phyloP scores from a whole-genome alignment of 2,888 invertebrate genomes.

The Dolomedes plantarius region DNA sequence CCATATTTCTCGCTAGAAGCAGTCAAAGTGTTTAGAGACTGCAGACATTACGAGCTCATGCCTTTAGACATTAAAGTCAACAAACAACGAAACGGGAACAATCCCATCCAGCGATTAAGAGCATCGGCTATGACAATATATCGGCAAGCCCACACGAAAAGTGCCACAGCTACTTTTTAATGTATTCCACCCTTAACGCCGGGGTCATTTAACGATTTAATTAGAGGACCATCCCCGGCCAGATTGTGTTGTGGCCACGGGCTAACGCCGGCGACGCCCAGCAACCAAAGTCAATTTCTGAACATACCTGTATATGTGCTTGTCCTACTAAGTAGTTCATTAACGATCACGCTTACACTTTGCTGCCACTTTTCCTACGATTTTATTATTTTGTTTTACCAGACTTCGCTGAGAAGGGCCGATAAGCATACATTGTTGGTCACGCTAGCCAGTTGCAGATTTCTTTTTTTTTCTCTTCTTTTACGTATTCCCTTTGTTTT shows the following conservation, averaged over 20 bases:
- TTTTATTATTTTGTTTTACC: constrained; percentile 21
- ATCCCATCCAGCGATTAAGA: no score
- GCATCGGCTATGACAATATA: no score
- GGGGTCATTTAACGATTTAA: constrained; percentile 34
- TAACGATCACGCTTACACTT: constrained; percentile 60
- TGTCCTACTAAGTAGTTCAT: constrained; percentile 70
- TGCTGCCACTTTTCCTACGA: constrained; percentile 23
- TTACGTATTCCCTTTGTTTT: constrained; percentile 5
- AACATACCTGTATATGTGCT: constrained; percentile 67
- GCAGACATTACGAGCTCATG: no score
- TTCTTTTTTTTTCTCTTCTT: not conserved
- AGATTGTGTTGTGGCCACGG: constrained; percentile 61
- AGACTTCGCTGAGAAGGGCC: constrained; percentile 22
- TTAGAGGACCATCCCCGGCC: constrained; percentile 54
- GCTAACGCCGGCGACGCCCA: constrained; percentile 59
- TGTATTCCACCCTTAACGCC: constrained; percentile 14
- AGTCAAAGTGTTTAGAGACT: no score
- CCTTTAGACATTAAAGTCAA: no score
- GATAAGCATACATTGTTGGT: constrained; percentile 60
- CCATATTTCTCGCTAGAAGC: no score
- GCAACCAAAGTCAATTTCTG: constrained; percentile 64
- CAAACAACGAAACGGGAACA: no score
- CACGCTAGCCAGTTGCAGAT: constrained; percentile 46
- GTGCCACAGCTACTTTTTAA: not conserved
- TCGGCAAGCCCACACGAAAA: not conserved